Conservation (phyloP, 1,140 invertebrate genomes). For the Diuraphis noxia region DNA sequence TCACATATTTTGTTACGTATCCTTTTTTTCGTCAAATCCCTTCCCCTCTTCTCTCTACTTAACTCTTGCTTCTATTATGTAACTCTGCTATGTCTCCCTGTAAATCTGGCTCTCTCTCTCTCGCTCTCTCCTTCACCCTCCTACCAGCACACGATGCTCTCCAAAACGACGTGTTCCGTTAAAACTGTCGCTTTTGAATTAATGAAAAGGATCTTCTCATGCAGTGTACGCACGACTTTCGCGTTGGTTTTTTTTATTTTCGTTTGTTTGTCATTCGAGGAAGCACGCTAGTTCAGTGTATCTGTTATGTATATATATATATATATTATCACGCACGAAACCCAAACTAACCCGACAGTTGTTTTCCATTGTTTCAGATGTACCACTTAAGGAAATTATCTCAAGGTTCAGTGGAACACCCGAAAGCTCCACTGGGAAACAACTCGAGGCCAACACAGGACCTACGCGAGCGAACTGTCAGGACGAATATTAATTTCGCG, state of each 20-base stretch:
- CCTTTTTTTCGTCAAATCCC: background rate
- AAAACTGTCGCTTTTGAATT: background rate
- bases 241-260: background rate
- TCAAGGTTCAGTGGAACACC: constrained; percentile 79
- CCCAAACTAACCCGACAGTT: constrained; percentile 4
- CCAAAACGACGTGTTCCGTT: background rate
- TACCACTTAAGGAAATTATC: constrained; percentile 82
- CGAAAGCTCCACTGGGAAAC: constrained; percentile 89
- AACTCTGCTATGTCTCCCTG: background rate
- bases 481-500: constrained; percentile 94
- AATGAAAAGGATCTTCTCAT: background rate
- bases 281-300: background rate
- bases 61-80: background rate
- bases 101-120: background rate
- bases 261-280: background rate
- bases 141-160: too few species aligned
- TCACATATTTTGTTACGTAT: background rate
- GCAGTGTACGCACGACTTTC: background rate
- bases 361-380: constrained; percentile 66
- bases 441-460: constrained; percentile 89
- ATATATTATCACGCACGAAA: background rate
- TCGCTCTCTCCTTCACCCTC: too few species aligned
- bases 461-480: constrained; percentile 85
- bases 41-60: background rate
- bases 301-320: too few species aligned